Evolutionary conservation across 2,797 vertebrate genomes (phyloP).

Genomic region (Coilia nasus): DNA sequence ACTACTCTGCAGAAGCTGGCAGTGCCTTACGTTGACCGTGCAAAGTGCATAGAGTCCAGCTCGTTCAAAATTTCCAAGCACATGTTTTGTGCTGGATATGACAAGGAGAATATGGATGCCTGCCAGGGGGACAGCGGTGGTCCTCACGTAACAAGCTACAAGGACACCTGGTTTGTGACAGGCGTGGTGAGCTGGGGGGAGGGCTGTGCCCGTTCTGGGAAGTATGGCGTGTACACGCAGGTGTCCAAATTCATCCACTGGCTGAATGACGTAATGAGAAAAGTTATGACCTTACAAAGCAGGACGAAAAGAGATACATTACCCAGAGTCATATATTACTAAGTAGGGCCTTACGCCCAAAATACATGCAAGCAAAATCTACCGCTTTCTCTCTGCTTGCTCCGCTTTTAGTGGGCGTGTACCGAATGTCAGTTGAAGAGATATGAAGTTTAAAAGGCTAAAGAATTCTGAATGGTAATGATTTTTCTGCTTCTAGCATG

Average conservation of each 20-base stretch:
- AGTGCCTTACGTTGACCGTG: conserved; percentile 84
- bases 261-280: conserved; percentile 71
- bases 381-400: too few relatives aligned
- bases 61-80: conserved; percentile 73
- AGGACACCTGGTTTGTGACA: conserved; percentile 83
- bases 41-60: conserved; percentile 83
- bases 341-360: neutral
- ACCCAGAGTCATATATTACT: neutral
- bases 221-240: conserved; percentile 92
- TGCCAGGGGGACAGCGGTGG: conserved; percentile 96
- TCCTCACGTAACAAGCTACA: conserved; percentile 86
- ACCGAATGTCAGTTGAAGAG: too few relatives aligned
- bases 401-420: too few relatives aligned
- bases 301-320: neutral
- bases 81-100: conserved; percentile 96
- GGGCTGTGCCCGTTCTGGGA: conserved; percentile 87
- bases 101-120: conserved; percentile 76
- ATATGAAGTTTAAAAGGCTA: too few relatives aligned
- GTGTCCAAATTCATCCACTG: conserved; percentile 85
- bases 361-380: too few relatives aligned
- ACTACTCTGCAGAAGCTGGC: conserved; percentile 77
- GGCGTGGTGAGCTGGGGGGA: conserved; percentile 97
- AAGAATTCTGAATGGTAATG: too few relatives aligned
- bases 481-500: too few relatives aligned
- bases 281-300: conserved; percentile 31